Conservation (phyloP, 2,113 vertebrate species). For the Aleadryas rufinucha region DNA sequence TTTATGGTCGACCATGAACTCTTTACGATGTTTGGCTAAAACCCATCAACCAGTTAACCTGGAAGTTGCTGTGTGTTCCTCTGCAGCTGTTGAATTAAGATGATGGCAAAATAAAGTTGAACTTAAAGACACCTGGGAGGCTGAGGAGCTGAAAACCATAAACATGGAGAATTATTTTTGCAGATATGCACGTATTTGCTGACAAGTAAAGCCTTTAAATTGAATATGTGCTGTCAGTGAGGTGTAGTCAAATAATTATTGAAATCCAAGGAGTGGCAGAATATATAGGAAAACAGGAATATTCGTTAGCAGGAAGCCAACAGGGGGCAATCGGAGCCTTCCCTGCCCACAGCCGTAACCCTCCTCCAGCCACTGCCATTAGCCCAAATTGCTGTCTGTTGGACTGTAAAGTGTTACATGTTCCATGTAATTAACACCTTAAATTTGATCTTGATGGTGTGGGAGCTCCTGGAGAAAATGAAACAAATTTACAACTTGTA, state of each 20-base stretch:
- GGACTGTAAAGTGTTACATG: background rate
- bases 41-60: background rate
- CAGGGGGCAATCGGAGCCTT: background rate
- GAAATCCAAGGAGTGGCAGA: background rate
- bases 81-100: background rate
- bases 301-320: background rate
- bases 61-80: background rate
- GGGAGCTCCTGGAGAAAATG: conserved; percentile 31
- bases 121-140: background rate
- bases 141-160: background rate
- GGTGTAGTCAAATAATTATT: background rate
- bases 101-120: background rate
- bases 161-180: background rate
- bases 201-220: background rate
- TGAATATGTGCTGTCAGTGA: background rate
- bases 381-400: background rate
- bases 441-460: conserved; percentile 12
- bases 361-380: background rate
- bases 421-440: conserved; percentile 38
- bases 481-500: conserved; percentile 12
- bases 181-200: background rate
- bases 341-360: background rate
- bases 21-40: background rate
- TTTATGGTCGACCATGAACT: background rate
- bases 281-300: background rate